Conservation (phyloP, 2,797 vertebrate genomes). For the Lagocephalus sceleratus region DNA sequence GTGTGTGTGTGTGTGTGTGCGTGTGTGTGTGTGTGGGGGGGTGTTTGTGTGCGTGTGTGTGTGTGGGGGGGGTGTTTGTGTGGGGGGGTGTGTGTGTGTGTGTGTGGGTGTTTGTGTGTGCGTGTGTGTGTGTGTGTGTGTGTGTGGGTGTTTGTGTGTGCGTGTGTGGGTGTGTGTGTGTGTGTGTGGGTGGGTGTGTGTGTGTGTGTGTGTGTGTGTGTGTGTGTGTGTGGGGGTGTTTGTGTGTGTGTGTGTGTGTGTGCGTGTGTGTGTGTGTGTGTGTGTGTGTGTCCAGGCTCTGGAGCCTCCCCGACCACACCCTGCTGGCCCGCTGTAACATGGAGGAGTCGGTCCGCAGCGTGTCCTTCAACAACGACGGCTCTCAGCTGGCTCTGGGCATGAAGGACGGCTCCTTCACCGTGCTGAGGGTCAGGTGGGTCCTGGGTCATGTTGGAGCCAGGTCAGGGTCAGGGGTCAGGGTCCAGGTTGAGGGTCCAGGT, state of each 20-base stretch:
- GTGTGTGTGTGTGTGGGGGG: too few species aligned
- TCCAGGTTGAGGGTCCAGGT: too few species aligned
- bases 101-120: neutral
- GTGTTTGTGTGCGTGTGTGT: too few species aligned
- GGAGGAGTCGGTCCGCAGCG: constrained; percentile 91
- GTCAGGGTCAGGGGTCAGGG: too few species aligned
- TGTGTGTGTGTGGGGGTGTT: neutral
- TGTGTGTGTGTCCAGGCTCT: constrained; percentile 73
- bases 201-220: too few species aligned
- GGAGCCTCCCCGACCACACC: constrained; percentile 91
- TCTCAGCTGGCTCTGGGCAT: constrained; percentile 93
- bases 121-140: constrained; percentile 8
- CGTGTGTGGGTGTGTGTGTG: too few species aligned
- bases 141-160: too few species aligned
- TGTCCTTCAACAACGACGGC: constrained; percentile 90
- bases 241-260: constrained; percentile 14
- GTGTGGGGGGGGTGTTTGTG: too few species aligned
- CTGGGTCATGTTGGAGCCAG: neutral
- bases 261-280: neutral
- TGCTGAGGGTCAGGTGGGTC: constrained; percentile 86
- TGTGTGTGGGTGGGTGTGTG: too few species aligned
- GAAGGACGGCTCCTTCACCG: constrained; percentile 97
- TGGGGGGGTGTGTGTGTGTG: too few species aligned
- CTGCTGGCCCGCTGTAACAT: constrained; percentile 94
- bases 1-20: too few species aligned